Conservation (phyloP, 1,140 invertebrate species). For the Euglossa dilemma region DNA sequence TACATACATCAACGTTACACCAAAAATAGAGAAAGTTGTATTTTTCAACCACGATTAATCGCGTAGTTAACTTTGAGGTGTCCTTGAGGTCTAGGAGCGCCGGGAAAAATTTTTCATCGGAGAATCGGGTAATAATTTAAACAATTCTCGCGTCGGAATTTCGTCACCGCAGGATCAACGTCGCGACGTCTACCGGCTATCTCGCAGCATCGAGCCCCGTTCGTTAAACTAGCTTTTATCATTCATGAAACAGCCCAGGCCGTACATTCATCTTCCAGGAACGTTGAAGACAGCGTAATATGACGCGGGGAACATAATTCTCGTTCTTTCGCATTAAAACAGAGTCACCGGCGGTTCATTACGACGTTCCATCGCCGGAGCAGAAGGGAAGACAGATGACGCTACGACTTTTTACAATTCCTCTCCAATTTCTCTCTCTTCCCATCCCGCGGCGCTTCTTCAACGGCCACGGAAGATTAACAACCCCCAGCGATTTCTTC, state of each 20-base stretch:
- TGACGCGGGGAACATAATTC: not conserved
- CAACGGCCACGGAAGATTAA: conserved; percentile 7
- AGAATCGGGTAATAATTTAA: too few species aligned
- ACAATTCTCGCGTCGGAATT: not conserved
- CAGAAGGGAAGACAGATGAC: not conserved
- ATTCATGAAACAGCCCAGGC: conserved; percentile 1
- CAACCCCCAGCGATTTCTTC: not conserved
- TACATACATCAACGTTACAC: too few species aligned
- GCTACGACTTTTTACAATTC: not conserved
- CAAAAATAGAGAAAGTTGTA: too few species aligned
- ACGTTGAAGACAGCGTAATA: conserved; percentile 13
- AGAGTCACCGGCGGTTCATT: not conserved
- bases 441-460: not conserved
- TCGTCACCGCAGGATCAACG: not conserved
- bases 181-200: not conserved
- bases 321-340: conserved; percentile 3
- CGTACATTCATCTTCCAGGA: not conserved
- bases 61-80: too few species aligned
- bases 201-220: not conserved
- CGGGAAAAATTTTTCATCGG: too few species aligned
- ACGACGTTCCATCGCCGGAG: not conserved
- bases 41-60: too few species aligned
- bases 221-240: conserved; percentile 1
- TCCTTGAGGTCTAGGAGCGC: too few species aligned
- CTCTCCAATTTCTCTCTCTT: not conserved